Conservation (phyloP, 2,797 vertebrate genomes). For the Sylvilagus floridanus region DNA sequence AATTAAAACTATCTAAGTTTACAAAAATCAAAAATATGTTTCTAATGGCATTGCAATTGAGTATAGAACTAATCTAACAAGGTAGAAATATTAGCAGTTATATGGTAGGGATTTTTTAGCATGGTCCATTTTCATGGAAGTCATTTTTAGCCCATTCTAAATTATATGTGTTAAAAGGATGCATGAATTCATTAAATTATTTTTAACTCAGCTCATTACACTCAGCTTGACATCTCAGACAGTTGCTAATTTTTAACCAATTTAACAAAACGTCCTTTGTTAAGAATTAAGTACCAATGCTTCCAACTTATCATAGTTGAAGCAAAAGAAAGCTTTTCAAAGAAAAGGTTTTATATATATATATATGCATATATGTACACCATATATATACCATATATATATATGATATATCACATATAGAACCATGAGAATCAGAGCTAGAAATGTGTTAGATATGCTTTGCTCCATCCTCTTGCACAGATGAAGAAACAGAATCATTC, state of each 20-base stretch:
- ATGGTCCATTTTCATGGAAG: slow-evolving; percentile 72
- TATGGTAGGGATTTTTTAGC: slow-evolving; percentile 67
- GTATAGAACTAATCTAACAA: slow-evolving; percentile 41
- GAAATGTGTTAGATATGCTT: not conserved
- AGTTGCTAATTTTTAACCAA: slow-evolving; percentile 86
- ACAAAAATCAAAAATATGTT: slow-evolving; percentile 34
- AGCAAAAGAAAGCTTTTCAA: slow-evolving; percentile 74
- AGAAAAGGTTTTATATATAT: not conserved
- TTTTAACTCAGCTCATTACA: slow-evolving; percentile 88
- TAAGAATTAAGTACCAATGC: slow-evolving; percentile 78
- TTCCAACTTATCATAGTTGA: slow-evolving; percentile 76
- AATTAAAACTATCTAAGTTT: not conserved
- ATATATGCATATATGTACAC: too few species aligned
- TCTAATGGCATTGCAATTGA: not conserved
- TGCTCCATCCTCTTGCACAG: not conserved
- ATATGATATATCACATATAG: slow-evolving; percentile 42
- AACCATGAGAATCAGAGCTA: slow-evolving; percentile 14
- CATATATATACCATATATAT: not conserved
- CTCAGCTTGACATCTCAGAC: slow-evolving; percentile 86
- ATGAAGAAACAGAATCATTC: slow-evolving; percentile 32
- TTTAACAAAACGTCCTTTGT: slow-evolving; percentile 83
- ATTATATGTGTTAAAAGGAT: slow-evolving; percentile 84
- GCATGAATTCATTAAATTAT: slow-evolving; percentile 87
- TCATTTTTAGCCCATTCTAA: slow-evolving; percentile 80
- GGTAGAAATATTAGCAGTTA: slow-evolving; percentile 62